These are phyloP conservation scores for Drosophila eohydei DNA, from an alignment of 2,888 invertebrate genomes.

Conservation along the genomic window DNA sequence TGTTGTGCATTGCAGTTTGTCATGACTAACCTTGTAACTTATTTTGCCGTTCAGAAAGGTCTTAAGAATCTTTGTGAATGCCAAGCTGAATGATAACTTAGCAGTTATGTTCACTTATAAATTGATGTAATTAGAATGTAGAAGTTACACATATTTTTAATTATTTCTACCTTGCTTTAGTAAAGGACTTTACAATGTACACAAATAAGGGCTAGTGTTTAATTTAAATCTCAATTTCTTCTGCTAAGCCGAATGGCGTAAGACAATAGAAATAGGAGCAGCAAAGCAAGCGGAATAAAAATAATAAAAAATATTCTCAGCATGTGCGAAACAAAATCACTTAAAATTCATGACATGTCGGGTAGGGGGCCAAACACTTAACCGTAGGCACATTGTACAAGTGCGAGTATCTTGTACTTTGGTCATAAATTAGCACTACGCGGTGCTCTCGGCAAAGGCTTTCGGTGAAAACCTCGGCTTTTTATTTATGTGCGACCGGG, in stretches of 20 bases:
- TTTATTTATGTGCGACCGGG: constrained; percentile 57
- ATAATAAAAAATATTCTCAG: constrained; percentile 26
- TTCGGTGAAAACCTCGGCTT: constrained; percentile 37
- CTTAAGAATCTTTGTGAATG: too few relatives aligned
- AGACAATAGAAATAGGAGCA: not conserved
- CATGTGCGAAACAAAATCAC: constrained; percentile 48
- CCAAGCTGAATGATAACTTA: not conserved
- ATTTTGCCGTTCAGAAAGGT: too few relatives aligned
- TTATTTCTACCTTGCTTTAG: not conserved
- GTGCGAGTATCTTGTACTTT: constrained; percentile 40
- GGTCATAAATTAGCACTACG: constrained; percentile 69
- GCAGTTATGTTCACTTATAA: not conserved
- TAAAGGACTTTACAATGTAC: not conserved
- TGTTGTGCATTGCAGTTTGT: too few relatives aligned
- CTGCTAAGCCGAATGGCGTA: not conserved
- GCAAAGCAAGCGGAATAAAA: not conserved
- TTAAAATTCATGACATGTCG: constrained; percentile 71
- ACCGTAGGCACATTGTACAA: constrained; percentile 38
- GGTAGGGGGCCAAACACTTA: constrained; percentile 52
- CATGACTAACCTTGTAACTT: too few relatives aligned
- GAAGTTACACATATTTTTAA: too few relatives aligned
- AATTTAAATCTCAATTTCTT: not conserved
- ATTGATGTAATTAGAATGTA: not conserved
- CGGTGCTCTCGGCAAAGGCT: constrained; percentile 39
- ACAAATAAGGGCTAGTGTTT: not conserved